Evolutionary conservation across 2,888 invertebrate genomes (phyloP).

Genomic region (Masnerella sp.): DNA sequence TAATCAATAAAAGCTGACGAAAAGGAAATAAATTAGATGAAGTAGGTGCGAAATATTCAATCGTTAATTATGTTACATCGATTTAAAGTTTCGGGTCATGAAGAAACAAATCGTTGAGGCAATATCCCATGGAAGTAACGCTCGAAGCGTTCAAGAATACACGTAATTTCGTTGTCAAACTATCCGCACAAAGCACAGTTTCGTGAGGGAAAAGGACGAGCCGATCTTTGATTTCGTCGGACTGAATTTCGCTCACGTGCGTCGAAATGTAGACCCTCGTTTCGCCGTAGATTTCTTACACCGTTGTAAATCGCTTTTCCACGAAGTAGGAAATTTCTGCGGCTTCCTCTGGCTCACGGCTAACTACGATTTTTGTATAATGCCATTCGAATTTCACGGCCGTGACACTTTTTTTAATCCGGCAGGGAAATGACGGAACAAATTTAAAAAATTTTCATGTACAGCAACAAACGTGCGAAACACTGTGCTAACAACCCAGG

Average conservation of each 20-base stretch:
- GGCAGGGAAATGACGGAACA: no score
- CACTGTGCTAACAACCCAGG: no score
- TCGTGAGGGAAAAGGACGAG: slow-evolving; percentile 18
- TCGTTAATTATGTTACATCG: slow-evolving; percentile 14
- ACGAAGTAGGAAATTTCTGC: slow-evolving; percentile 16
- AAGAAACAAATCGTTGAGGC: slow-evolving; percentile 21
- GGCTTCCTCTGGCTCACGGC: background rate
- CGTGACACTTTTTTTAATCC: no score
- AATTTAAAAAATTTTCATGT: no score
- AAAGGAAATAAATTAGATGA: no score
- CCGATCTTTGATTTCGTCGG: slow-evolving; percentile 31
- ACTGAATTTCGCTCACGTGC: slow-evolving; percentile 34
- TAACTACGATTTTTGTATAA: slow-evolving; percentile 2
- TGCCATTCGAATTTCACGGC: no score
- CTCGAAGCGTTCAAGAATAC: slow-evolving; percentile 31
- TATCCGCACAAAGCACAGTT: slow-evolving; percentile 36
- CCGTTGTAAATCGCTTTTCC: slow-evolving; percentile 14
- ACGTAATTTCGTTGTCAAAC: slow-evolving; percentile 39
- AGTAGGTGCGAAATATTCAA: slow-evolving; percentile 10
- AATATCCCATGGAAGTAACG: slow-evolving; percentile 25
- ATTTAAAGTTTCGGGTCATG: slow-evolving; percentile 10
- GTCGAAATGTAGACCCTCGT: slow-evolving; percentile 21
- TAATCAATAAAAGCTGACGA: no score
- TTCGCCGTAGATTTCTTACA: slow-evolving; percentile 15
- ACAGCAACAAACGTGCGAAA: no score